Percentiles rank a stretch among this genome's conserved stretches.
These are phyloP conservation scores for Acronicta leporina DNA, from an alignment of 2,888 invertebrate genomes.

Conservation along the genomic window DNA sequence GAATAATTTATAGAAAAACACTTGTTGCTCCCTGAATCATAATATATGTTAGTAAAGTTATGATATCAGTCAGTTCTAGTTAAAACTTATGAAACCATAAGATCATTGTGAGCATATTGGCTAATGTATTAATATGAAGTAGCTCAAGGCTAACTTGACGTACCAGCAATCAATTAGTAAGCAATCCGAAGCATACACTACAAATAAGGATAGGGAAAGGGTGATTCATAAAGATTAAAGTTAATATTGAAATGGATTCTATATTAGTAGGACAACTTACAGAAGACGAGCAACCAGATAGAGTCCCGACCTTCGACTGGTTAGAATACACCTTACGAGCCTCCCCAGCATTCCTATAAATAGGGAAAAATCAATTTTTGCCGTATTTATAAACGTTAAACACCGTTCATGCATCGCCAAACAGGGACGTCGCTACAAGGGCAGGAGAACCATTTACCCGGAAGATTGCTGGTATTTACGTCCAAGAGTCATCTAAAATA, in stretches of 20 bases:
- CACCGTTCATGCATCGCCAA: conserved; percentile 80
- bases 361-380: conserved; percentile 85
- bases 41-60: background rate
- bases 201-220: conserved; percentile 48
- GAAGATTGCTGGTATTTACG: conserved; percentile 87
- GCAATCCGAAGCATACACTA: conserved; percentile 56
- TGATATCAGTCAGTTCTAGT: background rate
- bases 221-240: conserved; percentile 57
- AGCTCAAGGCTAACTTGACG: conserved; percentile 28
- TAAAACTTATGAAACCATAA: conserved; percentile 11
- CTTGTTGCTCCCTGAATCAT: conserved; percentile 7
- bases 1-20: background rate
- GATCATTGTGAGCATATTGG: conserved; percentile 13
- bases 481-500: conserved; percentile 85
- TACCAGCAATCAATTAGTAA: conserved; percentile 52
- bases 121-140: conserved; percentile 34
- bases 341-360: conserved; percentile 89
- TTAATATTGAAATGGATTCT: conserved; percentile 28
- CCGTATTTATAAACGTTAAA: conserved; percentile 74
- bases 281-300: conserved; percentile 92
- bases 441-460: conserved; percentile 82
- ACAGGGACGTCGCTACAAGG: conserved; percentile 71
- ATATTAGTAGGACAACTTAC: conserved; percentile 82
- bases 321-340: conserved; percentile 85
- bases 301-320: conserved; percentile 91